Evolutionary conservation across 2,113 vertebrate genomes (phyloP), one percentile per base, ranked within the genome.

Genomic region (Noturus placidus): DNA sequence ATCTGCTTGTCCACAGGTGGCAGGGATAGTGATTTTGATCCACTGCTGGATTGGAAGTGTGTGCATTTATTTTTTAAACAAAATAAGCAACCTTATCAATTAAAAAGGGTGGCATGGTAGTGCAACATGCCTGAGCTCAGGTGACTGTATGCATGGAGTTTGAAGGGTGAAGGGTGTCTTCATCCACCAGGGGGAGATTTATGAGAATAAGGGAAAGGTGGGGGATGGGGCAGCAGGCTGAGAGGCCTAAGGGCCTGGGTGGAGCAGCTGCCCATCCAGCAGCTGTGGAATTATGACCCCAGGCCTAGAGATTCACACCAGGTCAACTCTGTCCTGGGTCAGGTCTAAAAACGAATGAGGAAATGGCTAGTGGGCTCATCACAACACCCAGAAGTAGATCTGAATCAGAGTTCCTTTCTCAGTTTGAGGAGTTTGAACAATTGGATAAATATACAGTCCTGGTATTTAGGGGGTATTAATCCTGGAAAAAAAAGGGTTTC

Each of bases 211-310:
- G 33, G 35, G 22, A 61, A 82, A 27, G 57, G 76, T 46, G 63
- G 85, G 63, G 65, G 76, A 83, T 35, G 27, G 82, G 69, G 79
- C 11, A 81, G 38, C 42, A 19, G 70, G 63, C 69, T 30, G 63
- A 77, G 81, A 67, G 78, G 85, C 82, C 90, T 85, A 22, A 22
- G 74, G 83, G 54, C 79, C 82, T 61, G 52, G 87, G 87, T 72
- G 82, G 87, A 86, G 84, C 90, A 90, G 90, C 90, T 92, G 89
- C 82, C 81, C 65, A 69, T 84, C 83, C 65, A 67, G 72, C 89
- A 91, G 88, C 89, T 91, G 91, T 88, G 82, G 33, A 72, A 46
- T 83, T 85, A 65, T 83, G 76, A 69, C 42, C 57, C 30, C 59
- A 82, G 42, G 72, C 56, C 20, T 82, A 33, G 54, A 88, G 67